Conservation (phyloP, 2,113 vertebrate species). For the Sceloporus tristichus region DNA sequence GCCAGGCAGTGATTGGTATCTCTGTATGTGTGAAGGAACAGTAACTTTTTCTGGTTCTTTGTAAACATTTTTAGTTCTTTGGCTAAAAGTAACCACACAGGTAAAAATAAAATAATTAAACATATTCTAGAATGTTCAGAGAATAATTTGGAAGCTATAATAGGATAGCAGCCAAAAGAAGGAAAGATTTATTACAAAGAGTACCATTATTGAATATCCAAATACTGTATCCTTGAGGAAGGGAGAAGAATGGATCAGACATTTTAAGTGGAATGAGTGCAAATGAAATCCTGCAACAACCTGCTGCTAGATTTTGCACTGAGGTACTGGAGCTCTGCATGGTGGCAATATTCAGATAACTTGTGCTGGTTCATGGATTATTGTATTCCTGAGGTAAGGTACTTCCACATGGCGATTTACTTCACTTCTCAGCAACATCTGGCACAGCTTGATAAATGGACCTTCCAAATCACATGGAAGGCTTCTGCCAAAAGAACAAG, state of each 20-base stretch:
- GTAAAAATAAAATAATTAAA: neutral
- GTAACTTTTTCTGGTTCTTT: neutral
- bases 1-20: neutral
- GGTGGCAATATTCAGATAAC: neutral
- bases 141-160: neutral
- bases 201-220: neutral
- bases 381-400: neutral
- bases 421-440: neutral
- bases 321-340: neutral
- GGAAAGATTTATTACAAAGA: constrained; percentile 11
- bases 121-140: constrained; percentile 7
- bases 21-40: neutral
- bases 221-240: constrained; percentile 1
- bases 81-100: neutral
- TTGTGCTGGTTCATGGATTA: constrained; percentile 10
- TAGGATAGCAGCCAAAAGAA: neutral
- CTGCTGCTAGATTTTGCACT: neutral
- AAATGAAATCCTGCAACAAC: constrained; percentile 21
- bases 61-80: neutral
- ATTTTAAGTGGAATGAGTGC: neutral
- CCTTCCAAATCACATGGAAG: neutral
- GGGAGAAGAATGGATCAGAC: constrained; percentile 38
- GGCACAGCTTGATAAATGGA: neutral
- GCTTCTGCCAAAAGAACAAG: neutral
- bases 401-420: neutral